phyloP scores from a whole-genome alignment of 92 coral and sea anemone species.

The Parazoanthus swiftii region DNA sequence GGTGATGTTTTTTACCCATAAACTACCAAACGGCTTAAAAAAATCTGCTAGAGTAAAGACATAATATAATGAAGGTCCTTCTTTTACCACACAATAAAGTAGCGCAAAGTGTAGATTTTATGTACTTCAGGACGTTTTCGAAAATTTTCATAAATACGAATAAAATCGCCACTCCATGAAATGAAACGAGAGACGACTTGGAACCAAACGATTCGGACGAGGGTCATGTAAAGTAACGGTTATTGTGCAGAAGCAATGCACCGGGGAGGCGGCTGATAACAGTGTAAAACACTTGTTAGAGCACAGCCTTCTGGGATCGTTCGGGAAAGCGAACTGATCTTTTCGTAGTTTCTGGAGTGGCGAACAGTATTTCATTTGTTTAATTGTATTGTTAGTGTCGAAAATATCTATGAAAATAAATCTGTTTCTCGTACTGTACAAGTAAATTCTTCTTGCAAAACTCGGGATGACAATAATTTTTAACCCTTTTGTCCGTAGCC shows the following conservation, averaged over 20 bases:
- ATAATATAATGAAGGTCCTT: not conserved
- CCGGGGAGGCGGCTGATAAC: too few species aligned
- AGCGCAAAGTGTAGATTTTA: not conserved
- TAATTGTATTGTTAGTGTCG: not conserved
- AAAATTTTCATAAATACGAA: not conserved
- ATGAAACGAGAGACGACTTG: too few species aligned
- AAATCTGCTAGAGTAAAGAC: not conserved
- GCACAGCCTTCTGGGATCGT: not conserved
- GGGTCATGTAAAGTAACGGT: too few species aligned
- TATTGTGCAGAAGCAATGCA: too few species aligned
- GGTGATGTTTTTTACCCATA: not conserved
- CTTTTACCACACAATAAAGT: too few species aligned
- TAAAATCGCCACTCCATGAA: too few species aligned
- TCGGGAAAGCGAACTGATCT: not conserved
- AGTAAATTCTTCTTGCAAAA: not conserved
- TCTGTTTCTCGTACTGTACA: not conserved
- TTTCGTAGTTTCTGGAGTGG: not conserved
- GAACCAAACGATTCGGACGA: too few species aligned
- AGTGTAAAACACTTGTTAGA: too few species aligned
- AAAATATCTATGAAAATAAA: not conserved
- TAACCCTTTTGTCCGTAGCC: too few species aligned
- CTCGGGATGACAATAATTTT: not conserved
- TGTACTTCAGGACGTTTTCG: not conserved
- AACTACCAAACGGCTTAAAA: not conserved
- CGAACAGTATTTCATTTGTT: not conserved